Evolutionary conservation across 2,113 vertebrate genomes (phyloP).

Genomic region (Macaca mulatta): DNA sequence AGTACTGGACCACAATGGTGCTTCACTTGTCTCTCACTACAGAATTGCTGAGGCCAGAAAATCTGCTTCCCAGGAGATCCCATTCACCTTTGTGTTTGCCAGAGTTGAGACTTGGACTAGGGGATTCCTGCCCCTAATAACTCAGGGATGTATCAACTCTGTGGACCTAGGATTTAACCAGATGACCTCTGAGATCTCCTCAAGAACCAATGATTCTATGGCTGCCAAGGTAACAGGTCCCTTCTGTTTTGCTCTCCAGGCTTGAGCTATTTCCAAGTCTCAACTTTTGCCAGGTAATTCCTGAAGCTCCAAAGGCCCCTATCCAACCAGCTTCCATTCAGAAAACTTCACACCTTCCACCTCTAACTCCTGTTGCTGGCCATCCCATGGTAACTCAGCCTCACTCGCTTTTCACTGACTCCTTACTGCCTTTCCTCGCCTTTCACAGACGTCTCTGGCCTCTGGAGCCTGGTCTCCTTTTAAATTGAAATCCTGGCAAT

Average conservation of each 20-base stretch:
- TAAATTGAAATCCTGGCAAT: neutral
- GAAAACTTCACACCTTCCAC: neutral
- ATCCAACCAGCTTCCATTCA: neutral
- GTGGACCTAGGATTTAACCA: neutral
- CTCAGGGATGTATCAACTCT: neutral
- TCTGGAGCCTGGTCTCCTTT: neutral
- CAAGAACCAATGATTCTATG: neutral
- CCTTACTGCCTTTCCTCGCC: neutral
- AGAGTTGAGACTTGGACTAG: neutral
- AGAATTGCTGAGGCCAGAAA: neutral
- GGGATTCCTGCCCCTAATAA: neutral
- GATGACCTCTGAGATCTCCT: neutral
- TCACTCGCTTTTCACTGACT: neutral
- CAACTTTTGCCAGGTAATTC: neutral
- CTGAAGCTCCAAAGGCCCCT: neutral
- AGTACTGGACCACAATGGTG: neutral
- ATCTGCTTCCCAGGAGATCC: neutral
- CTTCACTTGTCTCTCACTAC: neutral
- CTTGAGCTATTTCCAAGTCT: neutral
- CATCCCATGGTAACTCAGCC: neutral
- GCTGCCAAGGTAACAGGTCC: neutral
- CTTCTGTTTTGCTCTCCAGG: neutral
- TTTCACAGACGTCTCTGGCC: neutral
- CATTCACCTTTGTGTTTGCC: accelerated
- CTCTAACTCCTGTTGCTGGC: neutral